Evolutionary conservation across 2,113 vertebrate genomes (phyloP).

Genomic region (Hyperoodon ampullatus): DNA sequence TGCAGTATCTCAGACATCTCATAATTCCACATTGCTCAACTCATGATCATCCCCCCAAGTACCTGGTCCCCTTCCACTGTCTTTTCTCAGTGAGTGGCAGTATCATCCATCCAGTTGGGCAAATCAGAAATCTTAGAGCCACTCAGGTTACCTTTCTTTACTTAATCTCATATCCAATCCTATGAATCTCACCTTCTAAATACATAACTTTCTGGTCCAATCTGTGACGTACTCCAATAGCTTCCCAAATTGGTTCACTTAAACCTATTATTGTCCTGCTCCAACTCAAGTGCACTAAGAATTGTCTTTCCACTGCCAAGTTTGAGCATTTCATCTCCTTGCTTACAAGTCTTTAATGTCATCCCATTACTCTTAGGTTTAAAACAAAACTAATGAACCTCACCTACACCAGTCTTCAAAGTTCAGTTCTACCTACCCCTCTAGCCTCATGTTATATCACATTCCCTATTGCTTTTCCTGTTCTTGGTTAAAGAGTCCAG

Average conservation of each 20-base stretch:
- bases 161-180: background rate
- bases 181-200: background rate
- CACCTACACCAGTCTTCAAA: background rate
- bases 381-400: background rate
- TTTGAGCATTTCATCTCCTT: background rate
- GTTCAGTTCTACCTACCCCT: background rate
- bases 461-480: background rate
- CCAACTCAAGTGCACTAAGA: background rate
- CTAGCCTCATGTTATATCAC: accelerated
- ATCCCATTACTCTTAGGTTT: background rate
- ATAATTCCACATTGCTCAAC: background rate
- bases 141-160: background rate
- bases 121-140: background rate
- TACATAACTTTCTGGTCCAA: background rate
- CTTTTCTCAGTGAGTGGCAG: background rate
- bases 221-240: background rate
- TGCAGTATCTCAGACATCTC: background rate
- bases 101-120: background rate
- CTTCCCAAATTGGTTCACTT: background rate
- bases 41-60: background rate
- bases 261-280: background rate
- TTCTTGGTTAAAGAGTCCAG: background rate
- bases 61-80: background rate
- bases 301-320: background rate
- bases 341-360: background rate